Conservation (phyloP, 2,113 vertebrate genomes). For the Ptilorrhoa leucosticta region DNA sequence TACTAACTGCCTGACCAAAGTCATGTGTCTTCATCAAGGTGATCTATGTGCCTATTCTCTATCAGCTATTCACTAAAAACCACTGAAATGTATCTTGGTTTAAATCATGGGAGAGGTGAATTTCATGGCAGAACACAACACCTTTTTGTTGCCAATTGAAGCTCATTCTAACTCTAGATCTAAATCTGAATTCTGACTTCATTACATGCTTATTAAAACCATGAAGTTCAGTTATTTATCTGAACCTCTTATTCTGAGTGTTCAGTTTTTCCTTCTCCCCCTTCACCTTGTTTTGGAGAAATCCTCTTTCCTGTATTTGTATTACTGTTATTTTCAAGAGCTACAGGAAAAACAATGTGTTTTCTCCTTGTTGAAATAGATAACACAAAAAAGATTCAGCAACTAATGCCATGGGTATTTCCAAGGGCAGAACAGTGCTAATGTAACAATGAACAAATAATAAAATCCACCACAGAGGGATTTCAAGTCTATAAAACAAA, state of each 20-base stretch:
- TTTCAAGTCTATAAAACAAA: conserved; percentile 27
- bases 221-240: background rate
- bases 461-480: background rate
- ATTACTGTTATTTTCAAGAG: background rate
- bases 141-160: background rate
- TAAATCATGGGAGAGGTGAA: background rate
- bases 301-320: background rate
- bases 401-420: background rate
- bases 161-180: background rate
- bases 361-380: background rate
- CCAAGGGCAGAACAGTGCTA: conserved; percentile 17
- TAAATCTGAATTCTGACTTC: background rate
- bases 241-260: background rate
- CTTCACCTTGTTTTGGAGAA: background rate
- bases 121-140: background rate
- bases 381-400: background rate
- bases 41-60: background rate
- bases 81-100: background rate
- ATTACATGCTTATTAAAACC: background rate
- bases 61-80: background rate
- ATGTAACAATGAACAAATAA: conserved; percentile 42
- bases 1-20: background rate
- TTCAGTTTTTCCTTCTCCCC: background rate
- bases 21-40: background rate
- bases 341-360: background rate